Conservation (phyloP, 2,888 invertebrate species). For the Apoderus coryli region DNA sequence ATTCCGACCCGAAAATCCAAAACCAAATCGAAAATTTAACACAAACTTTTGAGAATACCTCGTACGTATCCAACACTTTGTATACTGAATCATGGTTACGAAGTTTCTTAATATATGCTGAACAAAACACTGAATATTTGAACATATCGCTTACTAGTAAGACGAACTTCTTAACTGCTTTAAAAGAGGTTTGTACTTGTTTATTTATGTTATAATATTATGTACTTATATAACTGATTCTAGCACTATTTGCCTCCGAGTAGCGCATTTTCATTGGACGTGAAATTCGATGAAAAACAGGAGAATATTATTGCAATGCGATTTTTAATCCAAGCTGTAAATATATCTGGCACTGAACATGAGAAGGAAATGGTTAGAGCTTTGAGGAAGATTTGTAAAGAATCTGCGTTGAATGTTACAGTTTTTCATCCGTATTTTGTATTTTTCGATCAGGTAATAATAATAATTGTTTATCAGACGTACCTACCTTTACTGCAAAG, state of each 20-base stretch:
- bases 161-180: constrained; percentile 52
- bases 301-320: constrained; percentile 69
- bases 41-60: constrained; percentile 60
- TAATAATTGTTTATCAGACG: too few relatives aligned
- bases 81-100: constrained; percentile 85
- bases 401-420: constrained; percentile 70
- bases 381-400: constrained; percentile 56
- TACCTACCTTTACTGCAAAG: too few relatives aligned
- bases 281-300: constrained; percentile 57
- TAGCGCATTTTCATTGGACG: constrained; percentile 69
- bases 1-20: constrained; percentile 64
- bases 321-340: constrained; percentile 76
- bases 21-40: constrained; percentile 66
- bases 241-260: constrained; percentile 65
- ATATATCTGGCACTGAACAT: constrained; percentile 78
- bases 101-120: constrained; percentile 63
- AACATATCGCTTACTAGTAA: constrained; percentile 64
- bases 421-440: constrained; percentile 94
- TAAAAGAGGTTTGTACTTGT: constrained; percentile 46
- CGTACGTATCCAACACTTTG: constrained; percentile 60
- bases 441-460: constrained; percentile 81
- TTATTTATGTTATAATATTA: neutral
- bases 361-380: constrained; percentile 84
- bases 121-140: constrained; percentile 57
- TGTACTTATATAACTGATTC: constrained; percentile 21